Evolutionary conservation across 2,113 vertebrate species (phyloP).

Genomic region (Lamprotornis superbus): DNA sequence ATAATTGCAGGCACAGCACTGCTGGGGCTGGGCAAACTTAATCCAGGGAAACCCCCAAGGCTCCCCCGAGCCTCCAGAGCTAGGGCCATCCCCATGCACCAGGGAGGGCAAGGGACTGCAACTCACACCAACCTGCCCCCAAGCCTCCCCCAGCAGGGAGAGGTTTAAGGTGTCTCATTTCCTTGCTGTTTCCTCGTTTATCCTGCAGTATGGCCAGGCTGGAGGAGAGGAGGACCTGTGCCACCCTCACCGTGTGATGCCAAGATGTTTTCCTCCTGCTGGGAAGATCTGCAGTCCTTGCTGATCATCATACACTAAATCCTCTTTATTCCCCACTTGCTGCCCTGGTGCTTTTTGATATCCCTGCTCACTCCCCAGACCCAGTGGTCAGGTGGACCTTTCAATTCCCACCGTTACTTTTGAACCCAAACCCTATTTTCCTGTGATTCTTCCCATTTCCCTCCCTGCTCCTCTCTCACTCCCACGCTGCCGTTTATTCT

Average conservation of each 20-base stretch:
- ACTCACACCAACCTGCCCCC: neutral
- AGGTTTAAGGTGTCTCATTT: neutral
- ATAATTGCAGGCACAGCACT: neutral
- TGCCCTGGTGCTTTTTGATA: neutral
- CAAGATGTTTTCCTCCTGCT: neutral
- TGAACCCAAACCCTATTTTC: neutral
- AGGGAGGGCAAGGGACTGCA: neutral
- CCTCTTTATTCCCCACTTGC: neutral
- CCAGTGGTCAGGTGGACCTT: neutral
- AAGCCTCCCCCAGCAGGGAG: rapidly evolving
- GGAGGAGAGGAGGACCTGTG: neutral
- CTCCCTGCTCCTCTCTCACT: neutral
- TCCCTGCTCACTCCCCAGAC: neutral
- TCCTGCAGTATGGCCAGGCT: neutral
- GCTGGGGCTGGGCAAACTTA: neutral
- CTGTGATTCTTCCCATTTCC: neutral
- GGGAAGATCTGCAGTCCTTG: neutral
- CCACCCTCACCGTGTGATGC: rapidly evolving
- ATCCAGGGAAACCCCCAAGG: neutral
- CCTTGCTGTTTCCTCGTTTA: neutral
- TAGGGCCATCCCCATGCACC: neutral
- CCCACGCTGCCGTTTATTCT: conserved; percentile 36
- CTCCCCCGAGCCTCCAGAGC: neutral
- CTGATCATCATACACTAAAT: neutral
- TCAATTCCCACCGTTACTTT: neutral